Conservation (phyloP, 2,113 vertebrate genomes). For the Kobus ellipsiprymnus region DNA sequence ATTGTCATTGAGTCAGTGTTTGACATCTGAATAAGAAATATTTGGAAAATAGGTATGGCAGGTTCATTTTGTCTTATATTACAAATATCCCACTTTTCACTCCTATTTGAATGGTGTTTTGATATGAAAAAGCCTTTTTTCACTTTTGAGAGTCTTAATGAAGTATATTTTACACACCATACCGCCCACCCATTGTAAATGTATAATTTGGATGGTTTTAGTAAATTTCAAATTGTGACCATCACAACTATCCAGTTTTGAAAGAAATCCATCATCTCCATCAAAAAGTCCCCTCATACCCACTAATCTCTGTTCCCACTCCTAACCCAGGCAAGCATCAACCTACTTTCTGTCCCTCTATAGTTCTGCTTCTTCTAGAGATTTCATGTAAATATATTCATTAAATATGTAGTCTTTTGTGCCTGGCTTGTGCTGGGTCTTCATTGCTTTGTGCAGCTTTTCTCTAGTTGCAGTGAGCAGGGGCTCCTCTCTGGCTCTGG, state of each 20-base stretch:
- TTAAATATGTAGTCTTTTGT: neutral
- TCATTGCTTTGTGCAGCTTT: neutral
- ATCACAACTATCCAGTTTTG: neutral
- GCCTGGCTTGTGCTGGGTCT: neutral
- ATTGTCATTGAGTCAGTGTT: neutral
- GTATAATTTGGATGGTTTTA: neutral
- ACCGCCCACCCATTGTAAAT: neutral
- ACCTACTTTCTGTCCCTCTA: neutral
- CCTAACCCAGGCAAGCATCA: neutral
- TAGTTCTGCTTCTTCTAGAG: neutral
- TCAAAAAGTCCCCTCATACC: neutral
- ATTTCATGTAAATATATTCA: neutral
- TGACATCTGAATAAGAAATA: conserved; percentile 42
- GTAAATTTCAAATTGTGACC: neutral
- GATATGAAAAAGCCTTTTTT: neutral
- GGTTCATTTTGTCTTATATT: neutral
- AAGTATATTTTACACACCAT: neutral
- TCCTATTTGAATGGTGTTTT: neutral
- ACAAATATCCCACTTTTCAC: neutral
- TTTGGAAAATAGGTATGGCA: neutral
- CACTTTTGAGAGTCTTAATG: neutral
- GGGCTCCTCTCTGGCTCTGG: neutral
- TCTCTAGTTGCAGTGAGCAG: neutral
- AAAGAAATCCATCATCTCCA: neutral
- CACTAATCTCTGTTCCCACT: neutral